Base-by-base conservation (phyloP, 1,140 invertebrate species). In the Drosophila tani region DNA sequence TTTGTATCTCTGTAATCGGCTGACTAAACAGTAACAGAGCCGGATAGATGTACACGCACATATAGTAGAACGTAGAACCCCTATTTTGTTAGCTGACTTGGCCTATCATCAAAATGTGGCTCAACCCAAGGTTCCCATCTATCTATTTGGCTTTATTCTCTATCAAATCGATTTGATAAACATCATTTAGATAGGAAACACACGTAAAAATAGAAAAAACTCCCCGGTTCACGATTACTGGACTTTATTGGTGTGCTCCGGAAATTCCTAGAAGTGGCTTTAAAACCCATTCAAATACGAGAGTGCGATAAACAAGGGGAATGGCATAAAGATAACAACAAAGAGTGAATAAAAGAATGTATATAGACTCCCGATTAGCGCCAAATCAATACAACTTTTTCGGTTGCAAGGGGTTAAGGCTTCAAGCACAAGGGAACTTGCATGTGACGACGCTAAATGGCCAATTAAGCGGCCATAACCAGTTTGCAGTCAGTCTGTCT, bases 201-300 rank as follows among this genome's bases (percentile, higher is more conserved):
- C 15, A 32, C 4, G 29, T 8, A 1, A 17, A 24, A 56, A 46
- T 0, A 21, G 7, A 50, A 66, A 67, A 35, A 21, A 29, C 3
- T 15, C 21, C 49, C 60, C 27, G 5, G 4, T 27, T 51, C 27
- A 7, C 21, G 55, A 67, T 65, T 63, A 64, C 62, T 38, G 62
- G 40, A 64, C 29, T 73, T 58, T 57, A 46, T 58, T 57, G 19
- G 9, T 43, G 53, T 19, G 46, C 46, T 21, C 66, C 81, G 62
- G 65, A 85, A 71, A 79, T 83, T 65, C 82, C 55, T 46, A 35
- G 66, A 85, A 85, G 49, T 27, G 41, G 51, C 57, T 67, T 65
- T 85, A 64, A 67, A 71, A 62, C 62, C 35, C 59, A 77, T 85
- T 75, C 62, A 73, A 32, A 81, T 74, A 60, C 24, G 29, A 43